Base-by-base conservation (phyloP, 2,797 vertebrate genomes). In the Dipus sagitta region DNA sequence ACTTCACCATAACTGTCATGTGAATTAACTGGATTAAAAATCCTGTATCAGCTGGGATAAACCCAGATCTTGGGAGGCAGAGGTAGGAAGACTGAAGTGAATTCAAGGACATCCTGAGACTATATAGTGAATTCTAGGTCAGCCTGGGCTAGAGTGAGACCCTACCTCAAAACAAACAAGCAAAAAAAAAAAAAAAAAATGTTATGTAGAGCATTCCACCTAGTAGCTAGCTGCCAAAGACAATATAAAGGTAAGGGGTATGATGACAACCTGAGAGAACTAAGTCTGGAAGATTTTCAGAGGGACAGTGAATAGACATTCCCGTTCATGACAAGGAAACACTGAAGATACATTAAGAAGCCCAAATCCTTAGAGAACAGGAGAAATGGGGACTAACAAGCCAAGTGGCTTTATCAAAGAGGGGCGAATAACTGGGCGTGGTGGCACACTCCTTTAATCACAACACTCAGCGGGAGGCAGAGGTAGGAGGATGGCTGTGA, bases 391-490 rank as follows among this genome's bases (percentile, higher is more conserved):
- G 26, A 86, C 18, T 74, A 75, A 47, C 11, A 91, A 20, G n/a
- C 20, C 82, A 79, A 68, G 52, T 82, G 34, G 80, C 30, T 83
- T 96, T 86, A n/a, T 60, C 65, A 70, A 84, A 95, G 42, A 24
- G 11, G 24, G 6, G 42, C 13, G 4, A 83, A 82, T 60, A 26
- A 10, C 52, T 7, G 9, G 52, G 52, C 2, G 52, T 54, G 52
- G 52, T 11, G 52, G 52, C 52, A 10, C 38, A 38, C 38, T 38
- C 38, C 38, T 38, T 38, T 38, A 38, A 38, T 38, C 38, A 3
- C 38, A 38, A 6, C 38, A 38, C 38, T 38, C 38, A 6, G 38
- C 38, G 38, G 38, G 38, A 38, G 38, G 38, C 38, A 38, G 38
- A 38, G 38, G 38, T 38, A 38, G 38, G 38, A 38, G 38, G 38